Percentiles rank a stretch among this genome's conserved stretches.
Conservation (phyloP, 1,140 invertebrate species). For the Drosophila chauvacae region DNA sequence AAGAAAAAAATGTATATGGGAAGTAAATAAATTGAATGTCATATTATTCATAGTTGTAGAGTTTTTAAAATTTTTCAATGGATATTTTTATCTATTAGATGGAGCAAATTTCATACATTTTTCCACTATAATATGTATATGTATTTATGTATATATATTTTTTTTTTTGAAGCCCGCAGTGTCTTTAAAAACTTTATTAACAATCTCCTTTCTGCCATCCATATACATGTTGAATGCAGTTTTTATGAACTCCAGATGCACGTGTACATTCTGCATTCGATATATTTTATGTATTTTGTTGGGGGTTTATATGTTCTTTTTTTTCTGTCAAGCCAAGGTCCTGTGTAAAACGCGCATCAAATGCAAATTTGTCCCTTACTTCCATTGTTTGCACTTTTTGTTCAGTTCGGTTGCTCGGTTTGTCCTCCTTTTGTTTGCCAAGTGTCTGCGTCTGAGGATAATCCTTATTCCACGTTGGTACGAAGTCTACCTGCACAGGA, state of each 20-base stretch:
- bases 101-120: no score
- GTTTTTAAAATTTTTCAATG: neutral
- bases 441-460: constrained; percentile 52
- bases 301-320: constrained; percentile 19
- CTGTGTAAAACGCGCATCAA: constrained; percentile 52
- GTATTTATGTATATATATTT: neutral
- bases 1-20: neutral
- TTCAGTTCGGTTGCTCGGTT: constrained; percentile 22
- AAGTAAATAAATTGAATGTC: neutral
- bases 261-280: constrained; percentile 18
- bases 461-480: constrained; percentile 12
- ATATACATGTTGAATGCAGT: constrained; percentile 20
- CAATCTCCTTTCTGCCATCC: constrained; percentile 1
- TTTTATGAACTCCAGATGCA: constrained; percentile 39
- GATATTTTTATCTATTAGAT: neutral
- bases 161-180: neutral
- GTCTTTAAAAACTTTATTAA: constrained; percentile 17
- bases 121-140: no score
- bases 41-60: neutral
- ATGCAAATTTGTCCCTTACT: constrained; percentile 64
- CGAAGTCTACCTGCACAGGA: constrained; percentile 15
- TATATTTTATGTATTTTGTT: constrained; percentile 52
- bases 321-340: constrained; percentile 21
- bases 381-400: constrained; percentile 20
- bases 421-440: constrained; percentile 39